Evolutionary conservation across 2,113 vertebrate species (phyloP).

Genomic region (Peromyscus maniculatus): DNA sequence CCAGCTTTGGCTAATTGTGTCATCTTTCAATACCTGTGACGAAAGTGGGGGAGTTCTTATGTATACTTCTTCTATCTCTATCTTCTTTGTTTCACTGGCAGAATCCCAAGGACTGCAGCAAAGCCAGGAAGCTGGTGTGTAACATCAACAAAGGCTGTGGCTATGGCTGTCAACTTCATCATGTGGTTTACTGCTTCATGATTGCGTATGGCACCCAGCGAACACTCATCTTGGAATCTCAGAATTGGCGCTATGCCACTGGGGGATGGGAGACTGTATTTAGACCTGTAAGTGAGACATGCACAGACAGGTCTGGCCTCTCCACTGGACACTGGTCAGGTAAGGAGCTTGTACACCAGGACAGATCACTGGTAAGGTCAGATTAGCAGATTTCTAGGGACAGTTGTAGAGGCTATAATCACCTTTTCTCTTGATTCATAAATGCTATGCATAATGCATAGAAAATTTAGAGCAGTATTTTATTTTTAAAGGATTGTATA

Average conservation of each 20-base stretch:
- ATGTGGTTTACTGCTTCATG: slow-evolving; percentile 99
- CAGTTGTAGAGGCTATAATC: background rate
- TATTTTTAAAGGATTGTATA: background rate
- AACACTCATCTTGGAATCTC: slow-evolving; percentile 97
- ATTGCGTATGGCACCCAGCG: slow-evolving; percentile 97
- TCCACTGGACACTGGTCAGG: slow-evolving; percentile 98
- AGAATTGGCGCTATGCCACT: slow-evolving; percentile 98
- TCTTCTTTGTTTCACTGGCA: slow-evolving; percentile 79
- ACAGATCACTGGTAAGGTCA: slow-evolving; percentile 12
- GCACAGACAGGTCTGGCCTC: slow-evolving; percentile 94
- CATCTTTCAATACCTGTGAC: slow-evolving; percentile 65
- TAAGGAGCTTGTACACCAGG: slow-evolving; percentile 80
- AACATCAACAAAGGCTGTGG: slow-evolving; percentile 99
- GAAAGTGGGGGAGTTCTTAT: slow-evolving; percentile 2
- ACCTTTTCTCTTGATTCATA: slow-evolving; percentile 14
- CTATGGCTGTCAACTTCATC: slow-evolving; percentile 98
- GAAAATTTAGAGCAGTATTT: background rate
- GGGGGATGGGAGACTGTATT: slow-evolving; percentile 99
- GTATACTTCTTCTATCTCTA: slow-evolving; percentile 29
- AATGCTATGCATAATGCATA: background rate
- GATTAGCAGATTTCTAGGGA: background rate
- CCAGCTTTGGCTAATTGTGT: slow-evolving; percentile 35
- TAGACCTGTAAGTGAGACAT: slow-evolving; percentile 96
- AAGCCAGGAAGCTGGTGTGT: slow-evolving; percentile 97
- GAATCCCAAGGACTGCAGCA: slow-evolving; percentile 98